A percentile compares a stretch with the other conserved stretches of the same genome.
Evolutionary conservation across 2,113 vertebrate species (phyloP).

Genomic region (Cepphus grylle): DNA sequence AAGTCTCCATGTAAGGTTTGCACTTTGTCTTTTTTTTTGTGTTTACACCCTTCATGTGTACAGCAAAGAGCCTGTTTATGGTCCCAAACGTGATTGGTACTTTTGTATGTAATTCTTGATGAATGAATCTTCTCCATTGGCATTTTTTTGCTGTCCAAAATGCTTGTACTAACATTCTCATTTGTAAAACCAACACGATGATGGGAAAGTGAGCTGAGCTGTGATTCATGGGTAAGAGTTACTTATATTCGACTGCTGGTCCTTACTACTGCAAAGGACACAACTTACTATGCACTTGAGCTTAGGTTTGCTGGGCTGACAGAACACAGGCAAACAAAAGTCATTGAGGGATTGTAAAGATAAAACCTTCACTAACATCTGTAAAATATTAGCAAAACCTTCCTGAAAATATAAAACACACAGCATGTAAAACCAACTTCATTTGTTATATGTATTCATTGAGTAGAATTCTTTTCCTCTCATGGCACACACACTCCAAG

Average conservation of each 20-base stretch:
- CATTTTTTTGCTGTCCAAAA: background rate
- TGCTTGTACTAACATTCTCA: background rate
- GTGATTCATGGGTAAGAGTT: background rate
- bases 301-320: background rate
- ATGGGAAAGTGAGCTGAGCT: background rate
- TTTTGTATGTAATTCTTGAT: background rate
- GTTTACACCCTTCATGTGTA: fast-evolving
- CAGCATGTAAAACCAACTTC: background rate
- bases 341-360: background rate
- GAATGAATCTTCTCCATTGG: background rate
- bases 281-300: background rate
- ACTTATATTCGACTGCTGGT: background rate
- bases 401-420: background rate
- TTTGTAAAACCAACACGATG: background rate
- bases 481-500: background rate
- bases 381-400: background rate
- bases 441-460: background rate
- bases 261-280: background rate
- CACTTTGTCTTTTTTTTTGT: background rate
- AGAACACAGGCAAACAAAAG: background rate
- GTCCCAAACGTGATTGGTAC: background rate
- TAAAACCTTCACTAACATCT: background rate
- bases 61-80: background rate
- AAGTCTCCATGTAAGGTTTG: background rate
- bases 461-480: background rate